Percentiles rank a stretch among this genome's conserved stretches.
phyloP scores from a whole-genome alignment of 2,113 vertebrate genomes.

The Tachysurus vachellii region DNA sequence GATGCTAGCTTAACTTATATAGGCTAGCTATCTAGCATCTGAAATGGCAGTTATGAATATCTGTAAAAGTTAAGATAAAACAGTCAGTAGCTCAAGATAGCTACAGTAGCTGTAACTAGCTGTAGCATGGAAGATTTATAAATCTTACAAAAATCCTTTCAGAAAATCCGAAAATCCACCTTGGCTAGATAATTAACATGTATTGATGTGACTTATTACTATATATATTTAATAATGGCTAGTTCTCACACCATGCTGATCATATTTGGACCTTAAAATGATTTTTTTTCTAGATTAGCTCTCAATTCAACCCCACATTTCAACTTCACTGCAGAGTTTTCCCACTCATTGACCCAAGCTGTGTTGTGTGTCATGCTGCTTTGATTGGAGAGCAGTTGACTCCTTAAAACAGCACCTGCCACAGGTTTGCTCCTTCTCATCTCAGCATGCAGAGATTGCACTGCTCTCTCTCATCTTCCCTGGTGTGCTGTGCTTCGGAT shows the following conservation, averaged over 20 bases:
- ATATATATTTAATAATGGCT: too few relatives aligned
- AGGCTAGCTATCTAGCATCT: not conserved
- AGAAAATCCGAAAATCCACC: not conserved
- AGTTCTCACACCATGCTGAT: too few relatives aligned
- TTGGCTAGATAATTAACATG: not conserved
- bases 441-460: slow-evolving; percentile 13
- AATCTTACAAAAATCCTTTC: not conserved
- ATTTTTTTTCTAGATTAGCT: not conserved
- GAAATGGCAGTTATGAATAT: not conserved
- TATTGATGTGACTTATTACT: not conserved
- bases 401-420: slow-evolving; percentile 18
- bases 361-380: slow-evolving; percentile 28
- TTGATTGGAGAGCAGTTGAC: slow-evolving; percentile 30
- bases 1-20: not conserved
- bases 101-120: not conserved
- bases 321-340: not conserved
- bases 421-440: slow-evolving; percentile 36
- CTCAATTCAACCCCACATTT: not conserved
- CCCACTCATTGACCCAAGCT: slow-evolving; percentile 5
- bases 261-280: not conserved
- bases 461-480: slow-evolving; percentile 34
- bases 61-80: not conserved
- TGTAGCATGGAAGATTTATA: not conserved
- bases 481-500: slow-evolving; percentile 22
- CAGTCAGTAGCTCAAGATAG: not conserved